Conservation (phyloP, 1,140 invertebrate species). For the Drosophila simulans region DNA sequence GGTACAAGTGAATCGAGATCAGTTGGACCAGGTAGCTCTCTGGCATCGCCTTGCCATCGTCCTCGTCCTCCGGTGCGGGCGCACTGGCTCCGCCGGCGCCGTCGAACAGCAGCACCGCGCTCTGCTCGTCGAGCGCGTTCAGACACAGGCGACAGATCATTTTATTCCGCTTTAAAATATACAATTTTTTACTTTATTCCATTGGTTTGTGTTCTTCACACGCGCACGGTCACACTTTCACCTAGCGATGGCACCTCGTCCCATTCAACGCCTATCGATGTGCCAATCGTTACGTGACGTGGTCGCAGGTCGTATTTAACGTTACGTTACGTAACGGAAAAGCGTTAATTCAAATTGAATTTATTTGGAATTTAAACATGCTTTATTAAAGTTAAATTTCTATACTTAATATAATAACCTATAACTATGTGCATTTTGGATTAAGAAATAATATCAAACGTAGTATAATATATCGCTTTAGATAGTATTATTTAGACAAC, state of each 20-base stretch:
- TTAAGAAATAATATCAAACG: too few relatives aligned
- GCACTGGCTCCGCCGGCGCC: slow-evolving; percentile 21
- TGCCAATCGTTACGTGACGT: background rate
- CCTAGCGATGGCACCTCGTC: slow-evolving; percentile 2
- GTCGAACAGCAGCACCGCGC: slow-evolving; percentile 60
- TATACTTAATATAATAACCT: background rate
- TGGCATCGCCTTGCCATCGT: slow-evolving; percentile 56
- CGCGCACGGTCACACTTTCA: slow-evolving; percentile 18
- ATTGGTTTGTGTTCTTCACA: slow-evolving; percentile 23
- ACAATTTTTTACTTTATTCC: slow-evolving; percentile 22
- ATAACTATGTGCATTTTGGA: background rate
- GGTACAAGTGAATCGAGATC: slow-evolving; percentile 78
- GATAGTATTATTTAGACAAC: background rate
- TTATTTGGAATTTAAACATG: background rate
- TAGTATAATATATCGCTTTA: background rate
- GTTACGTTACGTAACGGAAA: background rate
- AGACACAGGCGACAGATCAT: slow-evolving; percentile 82
- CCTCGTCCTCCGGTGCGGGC: slow-evolving; percentile 28
- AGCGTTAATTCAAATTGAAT: background rate
- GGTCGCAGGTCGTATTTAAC: background rate
- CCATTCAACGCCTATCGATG: background rate
- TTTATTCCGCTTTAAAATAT: slow-evolving; percentile 28
- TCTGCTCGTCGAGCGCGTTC: slow-evolving; percentile 63
- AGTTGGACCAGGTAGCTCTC: slow-evolving; percentile 77
- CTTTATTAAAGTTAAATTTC: background rate